These are phyloP conservation scores for Synanthedon formicaeformis DNA, from an alignment of 2,888 invertebrate genomes.

Conservation along the genomic window DNA sequence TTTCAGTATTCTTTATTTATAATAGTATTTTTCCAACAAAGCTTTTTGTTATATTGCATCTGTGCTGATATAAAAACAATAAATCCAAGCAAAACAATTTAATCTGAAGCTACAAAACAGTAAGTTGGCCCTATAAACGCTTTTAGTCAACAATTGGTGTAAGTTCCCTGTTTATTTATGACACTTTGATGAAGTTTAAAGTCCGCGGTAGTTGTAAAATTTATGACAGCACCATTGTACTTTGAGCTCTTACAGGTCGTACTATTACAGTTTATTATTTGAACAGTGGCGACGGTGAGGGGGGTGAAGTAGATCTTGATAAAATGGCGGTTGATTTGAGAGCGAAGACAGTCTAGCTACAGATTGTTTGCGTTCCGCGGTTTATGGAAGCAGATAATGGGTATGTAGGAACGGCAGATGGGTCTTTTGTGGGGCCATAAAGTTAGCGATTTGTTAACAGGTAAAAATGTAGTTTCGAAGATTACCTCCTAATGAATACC, in stretches of 20 bases:
- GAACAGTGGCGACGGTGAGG: conserved; percentile 3
- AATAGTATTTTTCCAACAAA: too few species aligned
- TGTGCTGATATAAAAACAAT: too few species aligned
- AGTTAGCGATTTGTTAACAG: conserved; percentile 10
- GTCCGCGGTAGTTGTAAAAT: conserved; percentile 40
- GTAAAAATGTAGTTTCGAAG: background rate
- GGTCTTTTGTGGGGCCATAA: conserved; percentile 30
- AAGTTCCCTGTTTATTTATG: conserved; percentile 38
- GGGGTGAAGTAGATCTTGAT: conserved; percentile 17
- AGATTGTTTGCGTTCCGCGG: conserved; percentile 54
- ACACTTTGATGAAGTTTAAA: conserved; percentile 51
- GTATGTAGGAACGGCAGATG: conserved; percentile 48
- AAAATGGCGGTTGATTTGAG: conserved; percentile 29
- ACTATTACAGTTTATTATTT: conserved; percentile 1
- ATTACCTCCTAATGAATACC: too few species aligned
- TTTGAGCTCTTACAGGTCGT: conserved; percentile 13
- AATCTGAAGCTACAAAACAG: conserved; percentile 10
- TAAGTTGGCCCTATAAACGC: conserved; percentile 12
- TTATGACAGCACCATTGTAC: conserved; percentile 23
- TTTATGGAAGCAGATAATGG: conserved; percentile 58
- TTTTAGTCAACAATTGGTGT: conserved; percentile 16
- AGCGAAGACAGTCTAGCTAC: conserved; percentile 35
- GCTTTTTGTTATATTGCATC: too few species aligned
- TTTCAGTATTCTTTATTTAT: too few species aligned
- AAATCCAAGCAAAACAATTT: conserved; percentile 1